Percentiles rank a stretch among this genome's conserved stretches.
Evolutionary conservation across 2,113 vertebrate genomes (phyloP).

Genomic region (Oenanthe oenanthe): DNA sequence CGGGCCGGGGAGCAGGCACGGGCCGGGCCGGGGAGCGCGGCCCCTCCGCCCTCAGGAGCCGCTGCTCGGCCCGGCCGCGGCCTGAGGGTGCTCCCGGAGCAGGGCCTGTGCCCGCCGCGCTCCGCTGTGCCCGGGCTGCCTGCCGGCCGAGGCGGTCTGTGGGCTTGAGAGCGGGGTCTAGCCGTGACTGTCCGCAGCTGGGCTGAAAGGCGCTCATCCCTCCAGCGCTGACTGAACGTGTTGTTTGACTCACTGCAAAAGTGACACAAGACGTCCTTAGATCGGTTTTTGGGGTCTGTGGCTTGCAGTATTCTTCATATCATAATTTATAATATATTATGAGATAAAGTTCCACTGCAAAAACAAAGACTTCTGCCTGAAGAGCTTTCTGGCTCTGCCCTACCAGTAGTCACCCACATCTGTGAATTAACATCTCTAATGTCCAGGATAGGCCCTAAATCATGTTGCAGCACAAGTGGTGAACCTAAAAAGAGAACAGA

Average conservation of each 20-base stretch:
- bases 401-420: neutral
- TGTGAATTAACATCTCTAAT: neutral
- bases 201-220: neutral
- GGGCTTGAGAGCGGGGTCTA: neutral
- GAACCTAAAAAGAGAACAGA: neutral
- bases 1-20: too few relatives aligned
- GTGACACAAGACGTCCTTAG: neutral
- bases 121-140: too few relatives aligned
- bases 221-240: fast-evolving
- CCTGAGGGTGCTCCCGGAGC: neutral
- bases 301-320: neutral
- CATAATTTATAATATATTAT: neutral
- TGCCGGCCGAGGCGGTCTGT: too few relatives aligned
- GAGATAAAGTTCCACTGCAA: neutral
- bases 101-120: neutral
- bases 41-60: neutral
- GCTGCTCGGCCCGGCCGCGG: fast-evolving
- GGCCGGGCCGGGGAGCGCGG: neutral
- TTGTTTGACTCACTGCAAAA: neutral
- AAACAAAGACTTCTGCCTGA: neutral
- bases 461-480: neutral
- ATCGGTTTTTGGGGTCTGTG: neutral
- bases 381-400: fast-evolving
- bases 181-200: neutral
- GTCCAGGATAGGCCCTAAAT: neutral